Conservation (phyloP, 2,113 vertebrate species). For the Pholis gunnellus region DNA sequence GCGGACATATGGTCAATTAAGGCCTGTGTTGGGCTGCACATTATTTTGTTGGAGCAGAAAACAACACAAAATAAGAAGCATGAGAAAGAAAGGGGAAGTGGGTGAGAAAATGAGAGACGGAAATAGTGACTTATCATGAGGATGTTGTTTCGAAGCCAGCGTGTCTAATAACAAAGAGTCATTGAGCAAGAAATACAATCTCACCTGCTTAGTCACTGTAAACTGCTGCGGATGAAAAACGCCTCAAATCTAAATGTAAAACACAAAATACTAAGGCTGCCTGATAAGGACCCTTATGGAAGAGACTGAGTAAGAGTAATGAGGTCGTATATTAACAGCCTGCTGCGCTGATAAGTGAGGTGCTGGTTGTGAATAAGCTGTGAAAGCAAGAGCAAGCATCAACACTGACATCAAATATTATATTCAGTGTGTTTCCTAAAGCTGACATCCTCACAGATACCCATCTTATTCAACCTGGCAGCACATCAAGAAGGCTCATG, state of each 20-base stretch:
- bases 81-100: background rate
- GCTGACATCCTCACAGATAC: constrained; percentile 2
- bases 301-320: background rate
- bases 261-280: background rate
- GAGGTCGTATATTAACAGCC: background rate
- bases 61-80: background rate
- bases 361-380: constrained; percentile 48
- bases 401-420: constrained; percentile 33
- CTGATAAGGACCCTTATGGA: constrained; percentile 6
- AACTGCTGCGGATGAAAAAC: background rate
- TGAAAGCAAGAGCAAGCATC: constrained; percentile 16
- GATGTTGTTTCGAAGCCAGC: background rate
- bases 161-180: constrained; percentile 18
- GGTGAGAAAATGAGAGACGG: constrained; percentile 13
- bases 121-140: constrained; percentile 8
- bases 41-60: background rate
- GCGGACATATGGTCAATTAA: background rate
- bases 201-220: constrained; percentile 36
- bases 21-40: background rate
- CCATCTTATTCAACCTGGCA: constrained; percentile 24
- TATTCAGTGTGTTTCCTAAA: constrained; percentile 21
- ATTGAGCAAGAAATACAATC: constrained; percentile 15
- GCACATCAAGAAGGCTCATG: constrained; percentile 8
- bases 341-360: constrained; percentile 47
- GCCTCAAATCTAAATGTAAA: background rate